A percentile compares a stretch with the other conserved stretches of the same genome.
phyloP scores from a whole-genome alignment of 2,888 invertebrate species.

The Rhaphigaster nebulosa region DNA sequence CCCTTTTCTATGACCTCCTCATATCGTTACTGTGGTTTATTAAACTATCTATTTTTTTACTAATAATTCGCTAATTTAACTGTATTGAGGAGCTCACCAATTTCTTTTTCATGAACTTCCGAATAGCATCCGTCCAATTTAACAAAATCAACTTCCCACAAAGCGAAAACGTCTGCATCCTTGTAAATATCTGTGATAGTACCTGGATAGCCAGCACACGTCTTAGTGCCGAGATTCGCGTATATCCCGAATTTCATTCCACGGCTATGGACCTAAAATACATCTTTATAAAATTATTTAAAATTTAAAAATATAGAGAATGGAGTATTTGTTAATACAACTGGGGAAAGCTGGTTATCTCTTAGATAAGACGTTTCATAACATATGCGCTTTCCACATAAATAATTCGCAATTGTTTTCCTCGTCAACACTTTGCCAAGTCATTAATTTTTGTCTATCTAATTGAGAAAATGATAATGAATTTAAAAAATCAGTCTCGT shows the following conservation, averaged over 20 bases:
- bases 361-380: not conserved
- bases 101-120: slow-evolving; percentile 65
- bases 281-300: not conserved
- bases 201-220: slow-evolving; percentile 75
- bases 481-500: too few species aligned
- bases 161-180: slow-evolving; percentile 74
- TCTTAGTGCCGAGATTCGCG: slow-evolving; percentile 74
- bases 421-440: too few species aligned
- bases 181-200: slow-evolving; percentile 69
- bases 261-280: slow-evolving; percentile 69
- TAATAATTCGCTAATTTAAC: not conserved
- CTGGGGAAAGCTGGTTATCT: not conserved
- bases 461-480: too few species aligned
- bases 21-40: not conserved
- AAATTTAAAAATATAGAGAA: not conserved
- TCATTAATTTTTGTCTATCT: not conserved
- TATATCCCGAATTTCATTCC: slow-evolving; percentile 75
- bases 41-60: not conserved
- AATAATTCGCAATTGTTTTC: too few species aligned
- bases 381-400: too few species aligned
- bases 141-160: slow-evolving; percentile 74
- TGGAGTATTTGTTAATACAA: not conserved
- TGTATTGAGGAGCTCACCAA: slow-evolving; percentile 65
- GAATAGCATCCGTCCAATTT: slow-evolving; percentile 76
- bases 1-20: not conserved